phyloP scores from a whole-genome alignment of 2,888 invertebrate species.

The Leptopilina myrica region DNA sequence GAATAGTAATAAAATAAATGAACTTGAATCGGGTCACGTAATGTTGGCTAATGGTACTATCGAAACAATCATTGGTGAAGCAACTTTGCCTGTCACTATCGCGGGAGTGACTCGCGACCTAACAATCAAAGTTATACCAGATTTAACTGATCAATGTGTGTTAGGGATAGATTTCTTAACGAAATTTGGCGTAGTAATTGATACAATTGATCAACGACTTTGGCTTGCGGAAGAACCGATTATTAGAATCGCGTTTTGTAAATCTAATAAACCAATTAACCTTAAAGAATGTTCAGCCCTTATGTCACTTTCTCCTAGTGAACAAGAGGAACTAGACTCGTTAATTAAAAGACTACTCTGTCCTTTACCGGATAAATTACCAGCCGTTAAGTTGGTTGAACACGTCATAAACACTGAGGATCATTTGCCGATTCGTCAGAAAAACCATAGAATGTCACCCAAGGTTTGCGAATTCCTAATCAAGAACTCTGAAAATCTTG shows the following conservation, averaged over 20 bases:
- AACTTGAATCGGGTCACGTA: too few relatives aligned
- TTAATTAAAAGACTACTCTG: background rate
- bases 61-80: background rate
- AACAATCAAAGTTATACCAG: background rate
- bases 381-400: background rate
- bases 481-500: too few relatives aligned
- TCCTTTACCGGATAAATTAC: background rate
- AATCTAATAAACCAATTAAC: too few relatives aligned
- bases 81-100: background rate
- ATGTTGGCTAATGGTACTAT: background rate
- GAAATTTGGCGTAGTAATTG: background rate
- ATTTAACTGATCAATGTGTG: background rate
- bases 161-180: background rate
- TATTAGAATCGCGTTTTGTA: background rate
- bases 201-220: background rate
- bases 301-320: background rate
- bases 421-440: background rate
- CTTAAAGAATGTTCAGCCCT: background rate
- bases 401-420: constrained; percentile 31
- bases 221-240: background rate
- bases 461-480: too few relatives aligned
- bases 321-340: too few relatives aligned
- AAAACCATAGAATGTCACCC: too few relatives aligned
- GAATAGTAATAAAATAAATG: too few relatives aligned
- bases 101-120: background rate